phyloP scores from a whole-genome alignment of 2,113 vertebrate species.

The Catagonus wagneri region DNA sequence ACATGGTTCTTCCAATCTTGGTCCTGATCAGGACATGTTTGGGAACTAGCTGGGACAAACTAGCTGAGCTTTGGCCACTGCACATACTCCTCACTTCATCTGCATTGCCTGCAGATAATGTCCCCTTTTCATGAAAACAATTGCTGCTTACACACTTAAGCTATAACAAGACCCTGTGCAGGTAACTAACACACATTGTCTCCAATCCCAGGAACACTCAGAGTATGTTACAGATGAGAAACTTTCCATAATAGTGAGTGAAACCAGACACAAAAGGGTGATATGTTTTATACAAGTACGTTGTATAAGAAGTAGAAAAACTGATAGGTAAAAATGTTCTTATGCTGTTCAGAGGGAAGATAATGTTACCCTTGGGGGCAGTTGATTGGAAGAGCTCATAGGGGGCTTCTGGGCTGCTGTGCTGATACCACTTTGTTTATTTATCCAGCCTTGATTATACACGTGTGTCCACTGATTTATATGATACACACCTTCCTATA shows the following conservation, averaged over 20 bases:
- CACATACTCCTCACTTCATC: background rate
- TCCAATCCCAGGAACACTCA: background rate
- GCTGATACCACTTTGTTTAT: background rate
- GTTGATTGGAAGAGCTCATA: background rate
- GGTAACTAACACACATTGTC: background rate
- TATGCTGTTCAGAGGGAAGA: background rate
- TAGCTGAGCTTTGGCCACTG: background rate
- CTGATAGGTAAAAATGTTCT: background rate
- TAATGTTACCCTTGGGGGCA: background rate
- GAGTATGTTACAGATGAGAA: background rate
- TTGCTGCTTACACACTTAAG: background rate
- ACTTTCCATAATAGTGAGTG: background rate
- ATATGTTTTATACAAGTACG: background rate
- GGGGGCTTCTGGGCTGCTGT: background rate
- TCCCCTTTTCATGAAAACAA: background rate
- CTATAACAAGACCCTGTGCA: background rate
- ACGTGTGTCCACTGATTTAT: background rate
- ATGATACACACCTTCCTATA: background rate
- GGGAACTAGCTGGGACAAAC: background rate
- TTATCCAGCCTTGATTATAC: background rate
- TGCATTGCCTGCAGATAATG: background rate
- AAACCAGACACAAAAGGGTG: background rate
- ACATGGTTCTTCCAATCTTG: background rate
- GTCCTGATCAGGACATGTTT: background rate
- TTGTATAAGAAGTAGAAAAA: background rate